Evolutionary conservation across 2,113 vertebrate genomes (phyloP).

Genomic region (Ammospiza caudacuta): DNA sequence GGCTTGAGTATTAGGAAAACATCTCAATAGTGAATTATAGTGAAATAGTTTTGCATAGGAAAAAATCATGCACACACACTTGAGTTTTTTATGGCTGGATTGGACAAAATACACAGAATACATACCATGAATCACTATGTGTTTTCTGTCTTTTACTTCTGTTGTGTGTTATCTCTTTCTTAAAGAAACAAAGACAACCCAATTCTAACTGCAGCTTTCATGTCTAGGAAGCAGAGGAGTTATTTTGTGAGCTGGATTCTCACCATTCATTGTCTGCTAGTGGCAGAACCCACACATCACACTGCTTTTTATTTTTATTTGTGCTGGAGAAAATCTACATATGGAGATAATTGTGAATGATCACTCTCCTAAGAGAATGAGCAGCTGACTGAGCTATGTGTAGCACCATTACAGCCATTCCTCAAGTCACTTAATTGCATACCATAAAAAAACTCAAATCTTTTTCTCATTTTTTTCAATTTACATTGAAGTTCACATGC

Average conservation of each 20-base stretch:
- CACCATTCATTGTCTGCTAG: neutral
- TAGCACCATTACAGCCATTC: neutral
- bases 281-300: conserved; percentile 11
- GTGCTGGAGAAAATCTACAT: neutral
- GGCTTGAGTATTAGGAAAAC: neutral
- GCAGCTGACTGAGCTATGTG: neutral
- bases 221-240: conserved; percentile 19
- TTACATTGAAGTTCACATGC: neutral
- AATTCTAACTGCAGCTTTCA: neutral
- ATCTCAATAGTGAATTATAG: neutral
- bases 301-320: neutral
- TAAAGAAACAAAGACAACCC: neutral
- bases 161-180: neutral
- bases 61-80: neutral
- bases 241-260: conserved; percentile 16
- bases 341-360: neutral
- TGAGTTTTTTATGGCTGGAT: neutral
- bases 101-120: neutral
- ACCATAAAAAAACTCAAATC: neutral
- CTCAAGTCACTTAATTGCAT: neutral
- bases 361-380: neutral
- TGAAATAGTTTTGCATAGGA: neutral
- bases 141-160: neutral
- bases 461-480: neutral
- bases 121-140: neutral